These are phyloP conservation scores for Ormyrus pomaceus DNA, from an alignment of 2,888 invertebrate genomes.

Conservation along the genomic window DNA sequence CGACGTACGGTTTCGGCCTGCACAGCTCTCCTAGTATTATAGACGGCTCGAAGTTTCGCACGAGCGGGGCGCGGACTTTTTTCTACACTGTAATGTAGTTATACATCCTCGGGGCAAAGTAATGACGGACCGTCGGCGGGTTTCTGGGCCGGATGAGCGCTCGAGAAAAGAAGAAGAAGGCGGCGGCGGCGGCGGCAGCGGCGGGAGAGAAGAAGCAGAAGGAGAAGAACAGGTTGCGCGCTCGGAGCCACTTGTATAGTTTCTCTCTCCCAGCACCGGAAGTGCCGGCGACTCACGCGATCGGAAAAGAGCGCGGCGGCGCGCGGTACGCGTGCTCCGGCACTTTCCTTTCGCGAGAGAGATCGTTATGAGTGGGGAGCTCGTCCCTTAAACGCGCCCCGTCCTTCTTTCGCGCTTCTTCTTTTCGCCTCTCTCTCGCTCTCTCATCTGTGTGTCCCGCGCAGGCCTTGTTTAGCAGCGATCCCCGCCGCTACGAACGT, in stretches of 20 bases:
- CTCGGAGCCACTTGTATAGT: slow-evolving; percentile 40
- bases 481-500: slow-evolving; percentile 22
- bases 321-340: background rate
- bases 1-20: slow-evolving; percentile 31
- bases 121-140: slow-evolving; percentile 32
- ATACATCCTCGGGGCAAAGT: slow-evolving; percentile 8
- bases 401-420: background rate
- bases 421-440: slow-evolving; percentile 15
- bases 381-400: background rate
- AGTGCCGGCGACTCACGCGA: slow-evolving; percentile 39
- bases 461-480: slow-evolving; percentile 40
- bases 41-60: no score
- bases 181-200: no score
- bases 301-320: slow-evolving; percentile 33
- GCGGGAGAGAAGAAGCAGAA: background rate
- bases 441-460: background rate
- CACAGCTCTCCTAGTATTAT: background rate
- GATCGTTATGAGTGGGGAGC: background rate
- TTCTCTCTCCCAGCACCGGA: slow-evolving; percentile 36
- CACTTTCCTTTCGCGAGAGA: slow-evolving; percentile 30
- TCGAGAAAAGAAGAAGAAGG: slow-evolving; percentile 5
- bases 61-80: background rate
- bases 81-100: background rate
- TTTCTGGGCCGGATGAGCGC: slow-evolving; percentile 43
- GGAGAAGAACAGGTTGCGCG: slow-evolving; percentile 47